Conservation (phyloP, 2,888 invertebrate species). For the Netelia inedita region DNA sequence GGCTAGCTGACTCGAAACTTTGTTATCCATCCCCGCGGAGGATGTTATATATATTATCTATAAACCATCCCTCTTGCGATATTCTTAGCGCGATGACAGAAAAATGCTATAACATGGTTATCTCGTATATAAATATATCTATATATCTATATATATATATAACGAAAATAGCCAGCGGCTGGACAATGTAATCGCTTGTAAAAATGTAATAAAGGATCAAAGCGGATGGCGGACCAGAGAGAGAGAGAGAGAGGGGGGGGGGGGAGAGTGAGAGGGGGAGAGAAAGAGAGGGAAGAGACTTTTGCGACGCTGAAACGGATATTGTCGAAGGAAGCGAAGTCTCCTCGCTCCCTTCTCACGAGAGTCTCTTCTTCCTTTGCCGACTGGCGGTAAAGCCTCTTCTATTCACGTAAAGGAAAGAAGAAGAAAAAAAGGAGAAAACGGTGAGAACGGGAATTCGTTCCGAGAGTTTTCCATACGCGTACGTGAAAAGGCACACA, state of each 20-base stretch:
- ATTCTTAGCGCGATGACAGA: slow-evolving; percentile 43
- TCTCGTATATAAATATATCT: not conserved
- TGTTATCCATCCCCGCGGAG: slow-evolving; percentile 64
- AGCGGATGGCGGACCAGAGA: slow-evolving; percentile 63
- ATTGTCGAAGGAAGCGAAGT: slow-evolving; percentile 50
- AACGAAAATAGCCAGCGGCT: slow-evolving; percentile 78
- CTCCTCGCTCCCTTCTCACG: not conserved
- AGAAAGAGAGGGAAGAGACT: slow-evolving; percentile 15
- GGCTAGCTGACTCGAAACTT: slow-evolving; percentile 66
- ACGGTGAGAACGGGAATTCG: slow-evolving; percentile 45
- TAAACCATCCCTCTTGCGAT: slow-evolving; percentile 5
- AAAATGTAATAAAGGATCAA: slow-evolving; percentile 84
- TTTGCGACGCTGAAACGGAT: slow-evolving; percentile 65
- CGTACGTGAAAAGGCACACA: not conserved
- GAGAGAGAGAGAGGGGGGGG: no score
- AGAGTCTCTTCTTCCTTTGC: slow-evolving; percentile 45
- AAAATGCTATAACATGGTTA: slow-evolving; percentile 41
- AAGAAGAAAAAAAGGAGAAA: slow-evolving; percentile 19
- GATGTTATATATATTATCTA: not conserved
- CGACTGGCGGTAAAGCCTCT: slow-evolving; percentile 6
- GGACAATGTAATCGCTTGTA: slow-evolving; percentile 83
- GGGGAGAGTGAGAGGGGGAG: no score
- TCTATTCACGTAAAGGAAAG: not conserved
- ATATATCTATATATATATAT: not conserved
- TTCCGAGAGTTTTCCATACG: not conserved